Percentiles rank a stretch among this genome's conserved stretches.
Conservation (phyloP, 1,140 invertebrate genomes). For the Lordiphosa stackelbergi region DNA sequence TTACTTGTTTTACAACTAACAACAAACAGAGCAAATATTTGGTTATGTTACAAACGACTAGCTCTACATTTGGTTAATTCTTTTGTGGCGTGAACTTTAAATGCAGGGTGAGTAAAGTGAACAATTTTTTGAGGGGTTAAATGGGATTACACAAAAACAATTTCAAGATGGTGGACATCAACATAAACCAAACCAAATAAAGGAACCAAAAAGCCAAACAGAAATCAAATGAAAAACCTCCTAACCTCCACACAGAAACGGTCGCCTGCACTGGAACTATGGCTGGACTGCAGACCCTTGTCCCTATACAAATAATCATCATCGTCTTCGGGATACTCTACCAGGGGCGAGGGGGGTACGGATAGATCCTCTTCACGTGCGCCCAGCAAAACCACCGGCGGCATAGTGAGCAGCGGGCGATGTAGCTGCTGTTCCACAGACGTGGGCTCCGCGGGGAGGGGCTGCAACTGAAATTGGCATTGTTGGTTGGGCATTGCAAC, state of each 20-base stretch:
- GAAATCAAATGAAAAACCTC: constrained; percentile 59
- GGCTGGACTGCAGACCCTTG: constrained; percentile 48
- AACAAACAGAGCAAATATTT: no score
- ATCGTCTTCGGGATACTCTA: constrained; percentile 85
- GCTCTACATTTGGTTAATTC: no score
- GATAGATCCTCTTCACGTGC: constrained; percentile 57
- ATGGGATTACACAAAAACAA: no score
- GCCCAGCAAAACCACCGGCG: constrained; percentile 70
- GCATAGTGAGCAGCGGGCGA: constrained; percentile 74
- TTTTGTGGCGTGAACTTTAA: no score
- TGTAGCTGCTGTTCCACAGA: constrained; percentile 64
- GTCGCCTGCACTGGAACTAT: constrained; percentile 69
- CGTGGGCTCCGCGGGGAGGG: constrained; percentile 9
- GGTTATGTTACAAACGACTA: no score
- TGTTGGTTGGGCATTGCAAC: constrained; percentile 28
- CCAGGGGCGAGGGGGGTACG: constrained; percentile 53
- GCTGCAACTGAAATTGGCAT: constrained; percentile 62
- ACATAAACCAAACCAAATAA: constrained; percentile 12
- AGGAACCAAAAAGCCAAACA: constrained; percentile 35
- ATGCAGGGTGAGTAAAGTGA: no score
- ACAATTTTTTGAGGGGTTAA: no score
- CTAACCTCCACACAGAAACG: constrained; percentile 77
- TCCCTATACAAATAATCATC: constrained; percentile 74
- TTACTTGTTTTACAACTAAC: no score
- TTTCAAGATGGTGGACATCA: no score